phyloP scores from a whole-genome alignment of 2,888 invertebrate genomes.

The Mycalesis mineus region DNA sequence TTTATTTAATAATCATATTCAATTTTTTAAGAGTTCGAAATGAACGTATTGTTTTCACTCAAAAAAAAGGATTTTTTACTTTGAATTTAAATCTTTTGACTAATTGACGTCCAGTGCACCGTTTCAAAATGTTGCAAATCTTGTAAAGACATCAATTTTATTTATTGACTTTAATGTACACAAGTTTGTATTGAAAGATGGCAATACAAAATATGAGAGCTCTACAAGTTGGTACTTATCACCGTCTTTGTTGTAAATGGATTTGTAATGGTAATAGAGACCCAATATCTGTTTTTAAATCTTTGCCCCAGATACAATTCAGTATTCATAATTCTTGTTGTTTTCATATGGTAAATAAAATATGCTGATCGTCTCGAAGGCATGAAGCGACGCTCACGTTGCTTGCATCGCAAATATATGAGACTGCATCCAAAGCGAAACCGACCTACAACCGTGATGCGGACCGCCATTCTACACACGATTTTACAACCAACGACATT shows the following conservation, averaged over 20 bases:
- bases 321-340: background rate
- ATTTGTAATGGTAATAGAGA: background rate
- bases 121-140: too few relatives aligned
- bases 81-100: too few relatives aligned
- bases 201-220: background rate
- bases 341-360: slow-evolving; percentile 11
- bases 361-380: background rate
- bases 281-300: background rate
- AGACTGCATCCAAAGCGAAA: background rate
- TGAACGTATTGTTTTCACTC: too few relatives aligned
- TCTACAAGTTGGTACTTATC: background rate
- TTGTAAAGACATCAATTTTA: too few relatives aligned
- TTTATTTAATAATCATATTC: too few relatives aligned
- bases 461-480: background rate
- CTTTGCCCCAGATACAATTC: slow-evolving; percentile 5
- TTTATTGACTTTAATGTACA: background rate
- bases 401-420: background rate
- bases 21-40: too few relatives aligned
- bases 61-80: too few relatives aligned
- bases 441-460: background rate
- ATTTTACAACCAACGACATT: too few relatives aligned
- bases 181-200: background rate
- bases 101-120: too few relatives aligned
- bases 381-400: background rate
- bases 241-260: background rate